These are phyloP conservation scores for Bubo blakistoni DNA, from an alignment of 2,113 vertebrate genomes.

Conservation along the genomic window DNA sequence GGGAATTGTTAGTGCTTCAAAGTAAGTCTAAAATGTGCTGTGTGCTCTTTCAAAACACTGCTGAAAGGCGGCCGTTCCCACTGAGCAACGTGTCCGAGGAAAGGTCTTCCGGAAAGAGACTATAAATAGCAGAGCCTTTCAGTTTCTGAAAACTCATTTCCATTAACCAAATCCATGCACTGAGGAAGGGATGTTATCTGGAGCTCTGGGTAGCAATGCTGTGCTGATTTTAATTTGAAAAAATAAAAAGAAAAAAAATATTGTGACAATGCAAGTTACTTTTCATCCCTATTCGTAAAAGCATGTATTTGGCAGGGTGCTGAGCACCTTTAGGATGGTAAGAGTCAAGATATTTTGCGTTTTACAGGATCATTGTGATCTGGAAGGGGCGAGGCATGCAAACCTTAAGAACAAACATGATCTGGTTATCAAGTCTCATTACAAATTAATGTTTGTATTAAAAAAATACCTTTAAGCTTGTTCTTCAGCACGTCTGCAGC, in stretches of 20 bases:
- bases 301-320: neutral
- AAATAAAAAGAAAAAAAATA: neutral
- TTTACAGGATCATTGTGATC: neutral
- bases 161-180: neutral
- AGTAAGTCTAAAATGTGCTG: neutral
- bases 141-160: neutral
- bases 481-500: neutral
- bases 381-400: neutral
- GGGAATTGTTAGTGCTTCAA: neutral
- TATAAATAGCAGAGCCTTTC: neutral
- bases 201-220: neutral
- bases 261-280: neutral
- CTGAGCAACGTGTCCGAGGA: neutral
- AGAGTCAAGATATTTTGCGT: neutral
- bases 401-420: neutral
- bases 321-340: neutral
- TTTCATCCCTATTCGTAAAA: neutral
- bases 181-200: neutral
- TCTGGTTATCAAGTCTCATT: neutral
- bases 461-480: neutral
- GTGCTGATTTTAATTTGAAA: neutral
- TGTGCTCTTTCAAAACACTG: neutral
- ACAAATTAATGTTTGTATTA: neutral
- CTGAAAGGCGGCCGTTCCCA: neutral
- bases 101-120: neutral